These are phyloP conservation scores for Dinomys branickii DNA, from an alignment of 2,113 vertebrate species.

Conservation along the genomic window DNA sequence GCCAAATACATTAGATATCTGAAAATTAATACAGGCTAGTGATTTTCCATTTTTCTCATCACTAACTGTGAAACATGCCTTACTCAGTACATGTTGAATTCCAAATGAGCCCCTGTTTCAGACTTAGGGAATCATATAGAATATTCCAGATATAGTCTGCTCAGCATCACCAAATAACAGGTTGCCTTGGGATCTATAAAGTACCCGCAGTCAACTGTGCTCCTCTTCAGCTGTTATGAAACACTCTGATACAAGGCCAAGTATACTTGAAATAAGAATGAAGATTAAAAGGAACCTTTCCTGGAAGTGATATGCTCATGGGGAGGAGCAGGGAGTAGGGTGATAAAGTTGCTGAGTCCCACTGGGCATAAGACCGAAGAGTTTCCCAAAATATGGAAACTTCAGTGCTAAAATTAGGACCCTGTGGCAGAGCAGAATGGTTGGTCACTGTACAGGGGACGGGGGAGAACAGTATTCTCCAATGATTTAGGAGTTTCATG, in stretches of 20 bases:
- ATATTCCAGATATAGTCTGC: too few relatives aligned
- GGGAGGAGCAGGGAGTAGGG: background rate
- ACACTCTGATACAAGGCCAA: background rate
- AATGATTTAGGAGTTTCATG: background rate
- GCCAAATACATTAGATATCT: slow-evolving; percentile 49
- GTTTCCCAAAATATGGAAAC: background rate
- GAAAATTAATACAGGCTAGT: slow-evolving; percentile 54
- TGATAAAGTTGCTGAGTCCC: background rate
- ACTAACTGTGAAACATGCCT: slow-evolving; percentile 32
- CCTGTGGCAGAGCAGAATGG: background rate
- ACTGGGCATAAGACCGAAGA: background rate
- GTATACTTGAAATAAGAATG: background rate
- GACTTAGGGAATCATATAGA: too few relatives aligned
- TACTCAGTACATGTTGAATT: background rate
- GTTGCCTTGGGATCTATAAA: background rate
- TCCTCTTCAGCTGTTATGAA: background rate
- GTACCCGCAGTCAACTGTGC: background rate
- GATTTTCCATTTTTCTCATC: slow-evolving; percentile 48
- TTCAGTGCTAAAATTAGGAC: background rate
- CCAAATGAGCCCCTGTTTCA: background rate
- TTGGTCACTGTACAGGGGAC: background rate
- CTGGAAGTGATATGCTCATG: background rate
- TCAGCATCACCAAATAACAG: background rate
- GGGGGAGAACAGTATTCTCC: background rate
- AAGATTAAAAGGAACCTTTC: background rate